phyloP scores from a whole-genome alignment of 2,113 vertebrate species.

The Columbina picui region DNA sequence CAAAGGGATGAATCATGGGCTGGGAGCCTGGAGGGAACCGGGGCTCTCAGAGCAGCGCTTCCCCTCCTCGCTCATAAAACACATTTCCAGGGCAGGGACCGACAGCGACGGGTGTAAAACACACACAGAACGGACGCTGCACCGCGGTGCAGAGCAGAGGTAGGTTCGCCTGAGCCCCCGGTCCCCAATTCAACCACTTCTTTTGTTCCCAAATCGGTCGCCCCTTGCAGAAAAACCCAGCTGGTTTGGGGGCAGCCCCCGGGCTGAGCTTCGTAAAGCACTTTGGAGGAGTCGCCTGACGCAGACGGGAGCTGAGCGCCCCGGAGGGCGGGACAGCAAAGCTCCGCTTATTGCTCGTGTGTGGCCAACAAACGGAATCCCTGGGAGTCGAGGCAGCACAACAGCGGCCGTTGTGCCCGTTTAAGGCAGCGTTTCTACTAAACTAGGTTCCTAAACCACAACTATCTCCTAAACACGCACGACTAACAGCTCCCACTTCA shows the following conservation, averaged over 20 bases:
- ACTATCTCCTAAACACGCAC: background rate
- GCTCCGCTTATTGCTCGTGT: background rate
- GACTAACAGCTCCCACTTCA: background rate
- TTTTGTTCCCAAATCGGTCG: background rate
- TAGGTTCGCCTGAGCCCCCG: background rate
- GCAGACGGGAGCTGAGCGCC: background rate
- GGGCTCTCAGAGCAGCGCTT: background rate
- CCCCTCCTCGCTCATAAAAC: background rate
- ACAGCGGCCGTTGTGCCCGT: background rate
- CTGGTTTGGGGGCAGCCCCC: background rate
- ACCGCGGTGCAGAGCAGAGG: background rate
- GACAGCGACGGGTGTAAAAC: background rate
- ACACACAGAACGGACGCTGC: background rate
- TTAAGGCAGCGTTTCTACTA: slow-evolving; percentile 46
- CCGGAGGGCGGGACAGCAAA: background rate
- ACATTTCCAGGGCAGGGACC: background rate
- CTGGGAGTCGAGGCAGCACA: slow-evolving; percentile 42
- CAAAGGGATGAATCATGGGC: background rate
- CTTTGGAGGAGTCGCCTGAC: slow-evolving; percentile 10
- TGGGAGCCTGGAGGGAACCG: background rate
- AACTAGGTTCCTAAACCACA: slow-evolving; percentile 4
- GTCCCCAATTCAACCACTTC: background rate
- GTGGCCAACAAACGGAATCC: background rate
- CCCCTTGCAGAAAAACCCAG: background rate
- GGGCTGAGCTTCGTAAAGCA: slow-evolving; percentile 18